Conservation (phyloP, 2,888 invertebrate genomes). For the Heliconius aoede region DNA sequence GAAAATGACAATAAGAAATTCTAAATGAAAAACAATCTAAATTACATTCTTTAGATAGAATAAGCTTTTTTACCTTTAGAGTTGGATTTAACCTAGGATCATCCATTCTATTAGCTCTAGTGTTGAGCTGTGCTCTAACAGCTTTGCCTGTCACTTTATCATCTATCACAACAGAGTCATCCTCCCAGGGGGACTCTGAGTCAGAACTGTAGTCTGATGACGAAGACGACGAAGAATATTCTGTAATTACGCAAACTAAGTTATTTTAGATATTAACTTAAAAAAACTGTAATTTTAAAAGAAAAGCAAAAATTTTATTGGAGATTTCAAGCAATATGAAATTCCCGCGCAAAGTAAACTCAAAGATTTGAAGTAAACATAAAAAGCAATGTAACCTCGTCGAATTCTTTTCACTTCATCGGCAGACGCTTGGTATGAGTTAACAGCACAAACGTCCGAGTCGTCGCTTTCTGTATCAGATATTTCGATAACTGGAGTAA, state of each 20-base stretch:
- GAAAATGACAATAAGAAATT: not conserved
- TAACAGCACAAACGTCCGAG: constrained; percentile 81
- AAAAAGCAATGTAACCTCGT: constrained; percentile 63
- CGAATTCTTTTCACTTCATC: constrained; percentile 81
- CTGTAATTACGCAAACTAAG: constrained; percentile 44
- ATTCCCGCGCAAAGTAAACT: constrained; percentile 65
- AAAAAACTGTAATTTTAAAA: not conserved
- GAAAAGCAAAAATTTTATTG: not conserved
- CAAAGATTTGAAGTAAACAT: constrained; percentile 44
- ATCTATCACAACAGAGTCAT: constrained; percentile 70
- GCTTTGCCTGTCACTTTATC: constrained; percentile 60
- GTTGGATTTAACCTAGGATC: constrained; percentile 70
- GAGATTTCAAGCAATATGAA: constrained; percentile 1
- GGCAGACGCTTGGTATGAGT: constrained; percentile 77
- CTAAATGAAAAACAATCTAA: not conserved
- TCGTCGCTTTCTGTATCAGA: constrained; percentile 80
- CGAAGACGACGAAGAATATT: constrained; percentile 70
- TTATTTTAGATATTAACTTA: not conserved
- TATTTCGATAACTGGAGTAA: constrained; percentile 73
- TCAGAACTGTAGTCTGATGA: constrained; percentile 78
- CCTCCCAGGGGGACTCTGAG: constrained; percentile 74
- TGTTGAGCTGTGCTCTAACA: constrained; percentile 64
- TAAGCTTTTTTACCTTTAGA: constrained; percentile 64
- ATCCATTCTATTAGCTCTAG: constrained; percentile 75
- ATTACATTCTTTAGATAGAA: not conserved